A percentile compares a stretch with the other conserved stretches of the same genome.
phyloP scores from a whole-genome alignment of 2,888 invertebrate species.

The Julus scandinavius region DNA sequence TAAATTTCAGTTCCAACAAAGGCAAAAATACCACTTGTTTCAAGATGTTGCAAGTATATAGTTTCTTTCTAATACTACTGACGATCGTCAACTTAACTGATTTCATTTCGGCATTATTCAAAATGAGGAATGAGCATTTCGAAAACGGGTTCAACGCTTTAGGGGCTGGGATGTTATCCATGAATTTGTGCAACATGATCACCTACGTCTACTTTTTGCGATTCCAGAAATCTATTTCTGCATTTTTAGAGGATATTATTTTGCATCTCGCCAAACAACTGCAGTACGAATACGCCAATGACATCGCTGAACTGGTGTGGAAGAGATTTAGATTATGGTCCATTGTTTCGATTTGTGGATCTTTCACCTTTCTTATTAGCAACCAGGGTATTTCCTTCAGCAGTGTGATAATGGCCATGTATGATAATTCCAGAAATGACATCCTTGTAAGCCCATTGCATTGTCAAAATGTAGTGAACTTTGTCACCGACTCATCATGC shows the following conservation, averaged over 20 bases:
- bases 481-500: background rate
- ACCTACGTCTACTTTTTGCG: background rate
- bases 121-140: background rate
- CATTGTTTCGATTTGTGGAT: background rate
- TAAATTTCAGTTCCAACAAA: background rate
- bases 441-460: background rate
- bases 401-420: background rate
- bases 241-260: background rate
- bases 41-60: background rate
- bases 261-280: constrained; percentile 19
- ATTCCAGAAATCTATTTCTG: constrained; percentile 13
- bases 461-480: background rate
- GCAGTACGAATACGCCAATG: background rate
- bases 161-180: background rate
- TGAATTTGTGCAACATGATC: background rate
- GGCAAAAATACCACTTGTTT: background rate
- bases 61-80: background rate
- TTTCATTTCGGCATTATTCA: background rate
- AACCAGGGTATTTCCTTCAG: background rate
- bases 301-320: background rate
- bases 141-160: background rate
- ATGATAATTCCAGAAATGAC: background rate
- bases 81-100: background rate
- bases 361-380: background rate
- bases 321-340: background rate